Conservation (phyloP, 1,140 invertebrate species). For the Aphaenogaster ashmeadi region DNA sequence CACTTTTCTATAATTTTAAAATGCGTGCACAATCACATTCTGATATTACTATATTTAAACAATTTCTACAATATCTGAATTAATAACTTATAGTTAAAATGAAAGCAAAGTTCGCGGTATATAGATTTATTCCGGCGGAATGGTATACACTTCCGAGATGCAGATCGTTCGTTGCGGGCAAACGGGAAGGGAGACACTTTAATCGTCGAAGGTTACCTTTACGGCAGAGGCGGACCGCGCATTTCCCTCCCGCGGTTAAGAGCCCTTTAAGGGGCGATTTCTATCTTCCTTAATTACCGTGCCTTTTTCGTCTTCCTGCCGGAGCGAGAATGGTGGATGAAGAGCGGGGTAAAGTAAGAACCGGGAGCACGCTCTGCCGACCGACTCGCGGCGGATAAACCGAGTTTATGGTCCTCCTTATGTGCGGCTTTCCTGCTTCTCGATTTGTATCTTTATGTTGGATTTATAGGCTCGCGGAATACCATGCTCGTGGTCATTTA, state of each 20-base stretch:
- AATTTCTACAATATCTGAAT: neutral
- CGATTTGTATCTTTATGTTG: constrained; percentile 73
- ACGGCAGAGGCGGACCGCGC: constrained; percentile 68
- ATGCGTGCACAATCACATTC: neutral
- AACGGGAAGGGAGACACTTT: constrained; percentile 35
- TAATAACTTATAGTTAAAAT: neutral
- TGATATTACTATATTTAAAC: neutral
- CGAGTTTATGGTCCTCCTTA: constrained; percentile 71
- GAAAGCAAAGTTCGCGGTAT: constrained; percentile 30
- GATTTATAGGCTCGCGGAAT: constrained; percentile 76
- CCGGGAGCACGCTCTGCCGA: constrained; percentile 26
- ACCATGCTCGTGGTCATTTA: constrained; percentile 47
- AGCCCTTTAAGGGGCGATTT: constrained; percentile 80
- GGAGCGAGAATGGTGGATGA: neutral
- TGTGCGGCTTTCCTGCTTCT: constrained; percentile 65
- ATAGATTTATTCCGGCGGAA: constrained; percentile 59
- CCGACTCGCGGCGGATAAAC: constrained; percentile 62
- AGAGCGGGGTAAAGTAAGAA: constrained; percentile 34
- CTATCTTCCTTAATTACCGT: constrained; percentile 82
- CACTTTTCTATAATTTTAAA: neutral
- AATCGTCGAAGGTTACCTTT: constrained; percentile 63
- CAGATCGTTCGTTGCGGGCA: constrained; percentile 63
- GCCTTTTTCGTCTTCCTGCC: constrained; percentile 77
- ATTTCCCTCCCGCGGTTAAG: constrained; percentile 68
- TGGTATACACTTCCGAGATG: constrained; percentile 70